Base-by-base conservation (phyloP, 2,888 invertebrate genomes). In the Eristalis pertinax region DNA sequence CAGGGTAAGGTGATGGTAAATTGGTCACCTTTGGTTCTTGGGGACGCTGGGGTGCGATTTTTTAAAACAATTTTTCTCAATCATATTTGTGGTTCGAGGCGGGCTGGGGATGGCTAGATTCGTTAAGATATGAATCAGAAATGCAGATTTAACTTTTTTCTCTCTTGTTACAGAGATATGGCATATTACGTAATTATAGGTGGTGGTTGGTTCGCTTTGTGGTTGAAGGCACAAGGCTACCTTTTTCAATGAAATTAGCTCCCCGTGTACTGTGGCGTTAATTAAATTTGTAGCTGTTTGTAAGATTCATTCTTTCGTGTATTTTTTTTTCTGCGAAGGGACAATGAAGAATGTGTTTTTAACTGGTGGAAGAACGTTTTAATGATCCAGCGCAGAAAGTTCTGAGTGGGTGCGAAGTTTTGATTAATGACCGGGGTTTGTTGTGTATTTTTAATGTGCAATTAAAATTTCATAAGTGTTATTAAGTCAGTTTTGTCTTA, bases 21-120 rank as follows among this genome's bases (percentile, higher is more conserved):
- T 78, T 86, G 82, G 76, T 74, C 77, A 86, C 82, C 77, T 67
- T 64, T 62, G 50, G 64, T 35, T 50, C 19, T 19, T 38, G 29
- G 60, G 58, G n/a, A 8, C 19, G n/a, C 19, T 58, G 2, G 19
- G 60, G 43, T 43, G 58, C 8, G 62, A 70, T 43, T 22, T 74
- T 73, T 80, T 60, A 50, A 80, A 73, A 62, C 67, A 24, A 73
- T 60, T 65, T 50, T 43, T 56, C 58, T 29, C 56, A 26, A 50
- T 50, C 50, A 7, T 41, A 50, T 62, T 69, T 63, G 24, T 35
- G 11, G 19, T 50, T 50, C 19, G 19, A 5, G n/a, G 4, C 15
- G n/a, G 19, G 50, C 2, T 4, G 4, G 50, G 38, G 13, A 13
- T 38, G 13, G 38, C 38, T 13, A 4, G 38, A 38, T 13, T 38